These are phyloP conservation scores for Cyaniris semiargus DNA, from an alignment of 2,888 invertebrate genomes.

Conservation along the genomic window DNA sequence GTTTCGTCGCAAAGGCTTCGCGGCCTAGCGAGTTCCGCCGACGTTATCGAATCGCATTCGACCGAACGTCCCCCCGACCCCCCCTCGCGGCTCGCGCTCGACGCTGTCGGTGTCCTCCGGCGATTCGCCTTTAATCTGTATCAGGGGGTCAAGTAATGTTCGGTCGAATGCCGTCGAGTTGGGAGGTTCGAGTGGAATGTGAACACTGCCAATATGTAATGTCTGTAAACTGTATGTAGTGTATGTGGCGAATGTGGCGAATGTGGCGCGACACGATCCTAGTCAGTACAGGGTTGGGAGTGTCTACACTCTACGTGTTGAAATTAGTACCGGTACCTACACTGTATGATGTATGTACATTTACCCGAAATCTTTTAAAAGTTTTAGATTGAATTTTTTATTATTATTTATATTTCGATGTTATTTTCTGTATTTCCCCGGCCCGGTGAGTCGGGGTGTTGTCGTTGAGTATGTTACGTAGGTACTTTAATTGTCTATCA, in stretches of 20 bases:
- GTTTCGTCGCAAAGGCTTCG: not conserved
- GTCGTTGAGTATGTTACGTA: not conserved
- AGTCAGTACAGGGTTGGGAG: conserved; percentile 77
- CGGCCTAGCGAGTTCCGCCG: not conserved
- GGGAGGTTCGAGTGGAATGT: conserved; percentile 29
- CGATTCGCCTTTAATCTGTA: not conserved
- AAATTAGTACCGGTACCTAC: not conserved
- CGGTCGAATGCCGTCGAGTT: not conserved
- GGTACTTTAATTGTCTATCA: not conserved
- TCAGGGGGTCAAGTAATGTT: not conserved
- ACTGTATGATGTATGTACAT: not conserved
- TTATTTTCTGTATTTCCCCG: not conserved
- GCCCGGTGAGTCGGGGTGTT: not conserved
- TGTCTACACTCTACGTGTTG: conserved; percentile 19
- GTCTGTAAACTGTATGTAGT: not conserved
- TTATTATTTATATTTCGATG: conserved; percentile 1
- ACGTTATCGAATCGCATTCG: not conserved
- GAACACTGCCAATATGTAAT: conserved; percentile 67
- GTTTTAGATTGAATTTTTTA: not conserved
- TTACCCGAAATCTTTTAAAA: not conserved
- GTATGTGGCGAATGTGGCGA: too few species aligned
- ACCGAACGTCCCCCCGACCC: not conserved
- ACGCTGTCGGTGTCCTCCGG: not conserved
- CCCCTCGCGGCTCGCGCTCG: not conserved
- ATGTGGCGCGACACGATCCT: conserved; percentile 63